These are phyloP conservation scores for Apamea sordens DNA, from an alignment of 2,888 invertebrate genomes.

Conservation along the genomic window DNA sequence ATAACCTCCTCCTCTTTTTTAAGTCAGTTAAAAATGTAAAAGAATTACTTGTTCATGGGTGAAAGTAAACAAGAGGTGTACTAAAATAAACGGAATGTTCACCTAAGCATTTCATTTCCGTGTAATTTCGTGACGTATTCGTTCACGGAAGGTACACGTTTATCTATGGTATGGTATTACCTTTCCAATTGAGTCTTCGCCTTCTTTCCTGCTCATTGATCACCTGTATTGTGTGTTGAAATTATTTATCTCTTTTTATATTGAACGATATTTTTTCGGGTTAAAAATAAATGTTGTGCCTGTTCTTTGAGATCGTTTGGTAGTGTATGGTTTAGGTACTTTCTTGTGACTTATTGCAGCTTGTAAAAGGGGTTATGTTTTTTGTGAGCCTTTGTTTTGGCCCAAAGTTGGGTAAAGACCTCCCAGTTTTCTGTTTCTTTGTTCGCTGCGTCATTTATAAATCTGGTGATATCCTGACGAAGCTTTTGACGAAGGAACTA, in stretches of 20 bases:
- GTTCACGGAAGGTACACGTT: constrained; percentile 8
- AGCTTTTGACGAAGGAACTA: background rate
- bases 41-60: background rate
- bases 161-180: constrained; percentile 43
- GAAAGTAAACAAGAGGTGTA: background rate
- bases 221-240: constrained; percentile 52
- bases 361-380: no score
- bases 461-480: background rate
- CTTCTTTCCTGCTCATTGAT: constrained; percentile 49
- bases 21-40: no score
- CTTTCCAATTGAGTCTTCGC: constrained; percentile 33
- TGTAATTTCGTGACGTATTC: constrained; percentile 1
- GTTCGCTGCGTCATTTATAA: background rate
- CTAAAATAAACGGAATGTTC: constrained; percentile 12
- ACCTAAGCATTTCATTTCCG: constrained; percentile 48
- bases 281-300: background rate
- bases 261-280: background rate
- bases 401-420: background rate
- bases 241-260: constrained; percentile 20
- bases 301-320: background rate
- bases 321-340: background rate
- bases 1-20: no score
- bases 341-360: background rate
- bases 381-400: background rate
- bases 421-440: background rate